Base-by-base conservation (phyloP, 2,888 invertebrate species). In the Melipona bicolor region DNA sequence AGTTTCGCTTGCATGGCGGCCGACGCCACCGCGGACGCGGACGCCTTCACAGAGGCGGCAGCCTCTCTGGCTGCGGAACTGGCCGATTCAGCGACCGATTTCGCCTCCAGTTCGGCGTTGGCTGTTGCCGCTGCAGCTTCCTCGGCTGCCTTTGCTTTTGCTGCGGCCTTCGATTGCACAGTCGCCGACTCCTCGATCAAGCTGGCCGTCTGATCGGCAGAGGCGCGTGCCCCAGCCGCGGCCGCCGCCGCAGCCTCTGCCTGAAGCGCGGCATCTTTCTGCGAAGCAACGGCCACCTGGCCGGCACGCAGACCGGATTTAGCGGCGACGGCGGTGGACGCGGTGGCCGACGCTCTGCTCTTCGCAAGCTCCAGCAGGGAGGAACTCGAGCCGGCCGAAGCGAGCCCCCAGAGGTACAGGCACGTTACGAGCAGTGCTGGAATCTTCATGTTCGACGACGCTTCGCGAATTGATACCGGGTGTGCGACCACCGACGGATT, bases 381-480 rank as follows among this genome's bases (percentile, higher is more conserved):
- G n/a, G 17, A 9, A n/a, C 19, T 17, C 17, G 17, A 1, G 43
- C 54, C 3, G 74, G 81, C 81, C 19, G 81, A 70, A 73, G 76
- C 81, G 43, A 79, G 56, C 17, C 87, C 85, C 81, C 83, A 84
- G 27, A 81, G 27, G n/a, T 84, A 77, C 61, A 87, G 85, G 75
- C 77, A 79, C 64, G 83, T 72, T 62, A 72, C 81, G 70, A 86
- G 61, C 79, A 86, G 56, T 77, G 75, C 77, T 87, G 84, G 84
- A 77, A 87, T 87, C 85, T 87, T 87, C 87, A 87, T 87, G 79
- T 87, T 87, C 83, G 83, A 86, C 85, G 83, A 68, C 71, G 73
- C 79, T 86, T 84, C 84, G 87, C 83, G 76, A 76, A 87, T 87
- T 87, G 87, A 86, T 87, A 68, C 77, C 70, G 49, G 67, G n/a